These are phyloP conservation scores for Ridgeia piscesae DNA, from an alignment of 1,140 invertebrate genomes.

Conservation along the genomic window DNA sequence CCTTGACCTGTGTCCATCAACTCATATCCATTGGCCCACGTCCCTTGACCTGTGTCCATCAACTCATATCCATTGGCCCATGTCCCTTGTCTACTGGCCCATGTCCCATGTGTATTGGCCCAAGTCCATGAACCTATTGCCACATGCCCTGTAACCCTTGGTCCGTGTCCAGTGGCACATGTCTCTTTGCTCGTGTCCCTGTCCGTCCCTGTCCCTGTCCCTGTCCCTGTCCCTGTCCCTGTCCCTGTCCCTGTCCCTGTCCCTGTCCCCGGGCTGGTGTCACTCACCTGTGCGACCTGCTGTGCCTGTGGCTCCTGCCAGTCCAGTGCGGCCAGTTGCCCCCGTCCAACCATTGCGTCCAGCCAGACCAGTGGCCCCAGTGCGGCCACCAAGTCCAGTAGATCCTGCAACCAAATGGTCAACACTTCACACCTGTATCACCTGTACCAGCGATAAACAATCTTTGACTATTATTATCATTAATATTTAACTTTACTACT, in stretches of 20 bases:
- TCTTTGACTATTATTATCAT: not conserved
- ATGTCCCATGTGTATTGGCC: no score
- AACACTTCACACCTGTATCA: not conserved
- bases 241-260: not conserved
- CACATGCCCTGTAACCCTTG: no score
- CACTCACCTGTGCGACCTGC: not conserved
- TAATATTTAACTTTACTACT: not conserved
- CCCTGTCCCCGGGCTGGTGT: not conserved
- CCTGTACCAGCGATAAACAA: not conserved
- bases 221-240: no score
- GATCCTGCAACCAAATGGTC: not conserved
- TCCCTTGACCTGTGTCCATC: no score
- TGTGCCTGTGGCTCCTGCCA: not conserved
- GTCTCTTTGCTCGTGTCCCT: no score
- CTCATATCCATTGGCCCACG: no score
- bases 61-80: no score
- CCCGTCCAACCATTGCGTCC: constrained; percentile 10
- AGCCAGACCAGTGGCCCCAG: constrained; percentile 16
- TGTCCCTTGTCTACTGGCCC: no score
- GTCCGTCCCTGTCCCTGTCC: no score
- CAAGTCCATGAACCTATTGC: no score
- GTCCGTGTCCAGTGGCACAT: no score
- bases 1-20: no score
- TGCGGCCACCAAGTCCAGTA: not conserved
- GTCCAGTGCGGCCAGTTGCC: not conserved